These are phyloP conservation scores for Gambusia yucatana DNA, from an alignment of 2,797 vertebrate species.

Conservation along the genomic window DNA sequence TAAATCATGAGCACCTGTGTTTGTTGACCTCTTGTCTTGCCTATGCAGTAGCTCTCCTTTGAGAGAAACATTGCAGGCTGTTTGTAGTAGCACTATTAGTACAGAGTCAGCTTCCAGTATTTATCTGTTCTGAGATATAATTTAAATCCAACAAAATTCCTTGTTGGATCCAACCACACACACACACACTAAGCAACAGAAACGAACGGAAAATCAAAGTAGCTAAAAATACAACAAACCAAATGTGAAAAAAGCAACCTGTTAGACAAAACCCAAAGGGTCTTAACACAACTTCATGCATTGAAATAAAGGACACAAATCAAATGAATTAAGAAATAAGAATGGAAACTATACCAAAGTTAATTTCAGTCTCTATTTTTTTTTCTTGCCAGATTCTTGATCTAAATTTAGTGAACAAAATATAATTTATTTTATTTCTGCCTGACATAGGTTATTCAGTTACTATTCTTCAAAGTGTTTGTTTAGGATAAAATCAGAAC, in stretches of 20 bases:
- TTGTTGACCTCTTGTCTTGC: neutral
- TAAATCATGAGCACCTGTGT: neutral
- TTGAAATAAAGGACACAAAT: neutral
- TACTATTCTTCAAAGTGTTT: neutral
- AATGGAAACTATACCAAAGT: neutral
- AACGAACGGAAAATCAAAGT: neutral
- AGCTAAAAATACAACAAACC: neutral
- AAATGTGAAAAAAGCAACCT: neutral
- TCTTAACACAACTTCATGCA: neutral
- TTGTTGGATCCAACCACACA: neutral
- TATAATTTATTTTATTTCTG: neutral
- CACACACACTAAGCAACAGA: neutral
- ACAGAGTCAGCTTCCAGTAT: neutral
- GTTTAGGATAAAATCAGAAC: neutral
- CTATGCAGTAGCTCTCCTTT: neutral
- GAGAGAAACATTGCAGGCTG: neutral
- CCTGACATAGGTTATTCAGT: neutral
- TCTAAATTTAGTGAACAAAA: neutral
- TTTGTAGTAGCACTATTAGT: neutral
- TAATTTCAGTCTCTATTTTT: neutral
- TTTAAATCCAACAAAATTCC: neutral
- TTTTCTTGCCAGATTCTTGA: neutral
- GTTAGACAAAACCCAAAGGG: neutral
- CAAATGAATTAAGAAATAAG: neutral
- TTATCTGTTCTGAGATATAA: neutral